Conservation (phyloP, 2,113 vertebrate genomes). For the Xenopus borealis region DNA sequence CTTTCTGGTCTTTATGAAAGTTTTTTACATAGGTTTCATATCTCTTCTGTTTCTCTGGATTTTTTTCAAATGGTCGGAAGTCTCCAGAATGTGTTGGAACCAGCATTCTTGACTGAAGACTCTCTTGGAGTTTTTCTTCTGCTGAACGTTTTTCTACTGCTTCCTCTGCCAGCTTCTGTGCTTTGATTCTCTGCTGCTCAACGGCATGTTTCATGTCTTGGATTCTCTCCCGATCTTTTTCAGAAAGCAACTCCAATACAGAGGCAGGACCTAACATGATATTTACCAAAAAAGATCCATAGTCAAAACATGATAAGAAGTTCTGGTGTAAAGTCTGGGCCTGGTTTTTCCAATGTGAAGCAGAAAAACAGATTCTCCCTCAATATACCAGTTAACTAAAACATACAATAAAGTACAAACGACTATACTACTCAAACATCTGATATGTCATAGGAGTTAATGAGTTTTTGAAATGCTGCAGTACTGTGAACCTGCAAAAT, state of each 20-base stretch:
- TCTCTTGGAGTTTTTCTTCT: conserved; percentile 52
- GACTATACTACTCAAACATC: no score
- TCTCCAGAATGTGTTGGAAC: conserved; percentile 55
- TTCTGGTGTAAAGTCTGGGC: no score
- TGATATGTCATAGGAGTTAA: no score
- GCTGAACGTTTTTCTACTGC: conserved; percentile 47
- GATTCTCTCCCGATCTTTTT: conserved; percentile 80
- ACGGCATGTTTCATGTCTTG: conserved; percentile 65
- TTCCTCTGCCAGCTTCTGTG: conserved; percentile 54
- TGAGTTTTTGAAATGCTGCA: no score
- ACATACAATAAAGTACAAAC: no score
- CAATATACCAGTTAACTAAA: no score
- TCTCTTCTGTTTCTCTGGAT: conserved; percentile 84
- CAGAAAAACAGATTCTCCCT: no score
- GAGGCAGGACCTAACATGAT: conserved; percentile 71
- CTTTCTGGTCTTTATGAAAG: conserved; percentile 75
- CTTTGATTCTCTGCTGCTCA: conserved; percentile 58
- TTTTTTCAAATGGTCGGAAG: conserved; percentile 85
- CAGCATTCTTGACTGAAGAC: conserved; percentile 35
- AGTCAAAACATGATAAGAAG: no score
- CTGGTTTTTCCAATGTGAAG: no score
- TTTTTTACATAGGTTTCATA: conserved; percentile 79
- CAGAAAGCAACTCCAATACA: conserved; percentile 82
- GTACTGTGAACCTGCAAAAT: no score
- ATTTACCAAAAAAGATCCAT: neutral